phyloP scores from a whole-genome alignment of 2,797 vertebrate species.

The Discoglossus pictus region DNA sequence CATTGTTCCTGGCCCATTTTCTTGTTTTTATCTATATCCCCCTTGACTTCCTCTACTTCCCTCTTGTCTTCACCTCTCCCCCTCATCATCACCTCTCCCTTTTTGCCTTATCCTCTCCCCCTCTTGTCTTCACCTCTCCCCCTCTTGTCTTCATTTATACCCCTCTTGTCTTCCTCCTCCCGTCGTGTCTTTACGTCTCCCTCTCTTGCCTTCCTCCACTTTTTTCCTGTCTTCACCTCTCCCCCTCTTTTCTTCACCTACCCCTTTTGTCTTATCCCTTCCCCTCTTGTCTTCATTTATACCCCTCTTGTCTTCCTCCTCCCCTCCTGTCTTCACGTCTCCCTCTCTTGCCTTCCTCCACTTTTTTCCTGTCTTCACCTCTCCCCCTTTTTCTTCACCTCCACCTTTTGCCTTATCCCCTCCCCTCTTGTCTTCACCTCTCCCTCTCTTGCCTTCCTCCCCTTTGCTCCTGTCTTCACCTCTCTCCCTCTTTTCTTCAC shows the following conservation, averaged over 20 bases:
- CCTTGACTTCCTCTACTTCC: background rate
- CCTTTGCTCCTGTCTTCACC: no score
- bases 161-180: background rate
- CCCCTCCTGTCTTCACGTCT: no score
- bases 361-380: no score
- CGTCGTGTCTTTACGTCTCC: background rate
- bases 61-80: background rate
- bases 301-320: no score
- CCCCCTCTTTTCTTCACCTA: background rate
- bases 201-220: background rate
- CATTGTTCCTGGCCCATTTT: background rate
- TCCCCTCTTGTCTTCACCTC: no score
- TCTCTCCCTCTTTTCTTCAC: no score
- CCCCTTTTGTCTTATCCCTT: background rate
- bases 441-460: no score
- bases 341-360: no score
- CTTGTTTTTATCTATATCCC: background rate
- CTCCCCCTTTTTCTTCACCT: no score
- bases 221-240: background rate
- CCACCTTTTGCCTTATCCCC: no score
- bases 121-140: background rate
- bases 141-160: background rate
- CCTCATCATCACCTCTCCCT: background rate
- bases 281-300: background rate
- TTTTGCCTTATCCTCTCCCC: background rate